Percentiles rank a stretch among this genome's conserved stretches.
Conservation (phyloP, 1,140 invertebrate species). For the Homarus americanus region DNA sequence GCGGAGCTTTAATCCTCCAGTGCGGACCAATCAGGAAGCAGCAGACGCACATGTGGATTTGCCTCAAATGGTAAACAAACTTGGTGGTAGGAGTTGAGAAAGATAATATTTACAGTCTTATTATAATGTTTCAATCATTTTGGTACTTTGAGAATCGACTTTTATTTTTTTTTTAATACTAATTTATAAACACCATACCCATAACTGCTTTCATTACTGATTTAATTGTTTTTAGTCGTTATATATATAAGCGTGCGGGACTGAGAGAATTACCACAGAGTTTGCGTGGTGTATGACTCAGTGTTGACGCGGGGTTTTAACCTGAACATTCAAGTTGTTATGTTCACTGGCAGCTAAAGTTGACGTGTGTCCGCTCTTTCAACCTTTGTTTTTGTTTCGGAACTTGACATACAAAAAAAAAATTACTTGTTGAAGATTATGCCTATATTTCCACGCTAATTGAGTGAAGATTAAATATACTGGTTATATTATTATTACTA, state of each 20-base stretch:
- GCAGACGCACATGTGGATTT: constrained; percentile 5
- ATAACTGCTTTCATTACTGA: neutral
- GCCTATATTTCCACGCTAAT: no score
- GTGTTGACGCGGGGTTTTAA: neutral
- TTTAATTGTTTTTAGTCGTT: no score
- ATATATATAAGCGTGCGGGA: no score
- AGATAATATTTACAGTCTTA: neutral
- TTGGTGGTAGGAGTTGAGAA: neutral
- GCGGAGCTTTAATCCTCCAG: neutral
- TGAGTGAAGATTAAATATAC: no score
- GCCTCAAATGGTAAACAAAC: neutral
- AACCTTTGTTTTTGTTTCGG: neutral
- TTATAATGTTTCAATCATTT: neutral
- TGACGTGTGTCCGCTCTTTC: neutral
- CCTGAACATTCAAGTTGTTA: neutral
- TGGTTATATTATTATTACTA: no score
- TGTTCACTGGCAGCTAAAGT: neutral
- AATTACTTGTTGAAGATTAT: no score
- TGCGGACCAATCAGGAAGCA: neutral
- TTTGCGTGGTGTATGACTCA: neutral
- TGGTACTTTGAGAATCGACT: neutral
- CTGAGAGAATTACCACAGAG: no score
- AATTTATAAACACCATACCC: neutral
- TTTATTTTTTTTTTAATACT: neutral
- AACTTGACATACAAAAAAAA: no score